phyloP scores from a whole-genome alignment of 2,888 invertebrate genomes.

The Agrotis clavis region DNA sequence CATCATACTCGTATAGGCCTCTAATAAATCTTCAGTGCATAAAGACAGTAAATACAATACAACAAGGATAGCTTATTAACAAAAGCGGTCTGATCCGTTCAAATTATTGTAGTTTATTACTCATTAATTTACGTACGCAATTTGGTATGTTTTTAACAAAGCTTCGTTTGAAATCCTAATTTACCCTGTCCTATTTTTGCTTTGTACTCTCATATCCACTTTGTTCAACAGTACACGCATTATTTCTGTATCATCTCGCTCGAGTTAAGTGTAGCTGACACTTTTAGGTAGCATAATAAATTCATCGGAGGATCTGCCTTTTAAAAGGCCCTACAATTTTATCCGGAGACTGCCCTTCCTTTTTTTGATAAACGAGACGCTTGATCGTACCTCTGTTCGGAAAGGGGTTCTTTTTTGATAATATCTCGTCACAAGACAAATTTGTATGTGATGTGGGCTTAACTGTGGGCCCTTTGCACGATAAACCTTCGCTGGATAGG shows the following conservation, averaged over 20 bases:
- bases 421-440: slow-evolving; percentile 88
- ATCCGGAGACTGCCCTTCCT: slow-evolving; percentile 72
- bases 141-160: not conserved
- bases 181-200: not conserved
- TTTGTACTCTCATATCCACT: not conserved
- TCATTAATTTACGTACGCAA: not conserved
- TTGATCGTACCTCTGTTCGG: slow-evolving; percentile 81
- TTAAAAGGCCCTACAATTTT: slow-evolving; percentile 76
- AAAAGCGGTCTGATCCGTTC: not conserved
- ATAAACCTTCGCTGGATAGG: slow-evolving; percentile 71
- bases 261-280: slow-evolving; percentile 58
- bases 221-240: slow-evolving; percentile 35
- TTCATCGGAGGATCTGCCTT: slow-evolving; percentile 71
- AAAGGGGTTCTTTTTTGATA: slow-evolving; percentile 81
- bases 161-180: not conserved
- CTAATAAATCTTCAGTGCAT: no score
- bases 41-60: not conserved
- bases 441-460: slow-evolving; percentile 82
- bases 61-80: not conserved
- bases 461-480: slow-evolving; percentile 70
- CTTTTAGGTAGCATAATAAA: slow-evolving; percentile 71
- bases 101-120: not conserved
- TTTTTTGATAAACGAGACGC: slow-evolving; percentile 86
- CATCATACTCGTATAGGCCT: no score
- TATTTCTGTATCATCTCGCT: slow-evolving; percentile 52